phyloP scores from a whole-genome alignment of 2,888 invertebrate genomes.

The Drosophila quasianomalipes region DNA sequence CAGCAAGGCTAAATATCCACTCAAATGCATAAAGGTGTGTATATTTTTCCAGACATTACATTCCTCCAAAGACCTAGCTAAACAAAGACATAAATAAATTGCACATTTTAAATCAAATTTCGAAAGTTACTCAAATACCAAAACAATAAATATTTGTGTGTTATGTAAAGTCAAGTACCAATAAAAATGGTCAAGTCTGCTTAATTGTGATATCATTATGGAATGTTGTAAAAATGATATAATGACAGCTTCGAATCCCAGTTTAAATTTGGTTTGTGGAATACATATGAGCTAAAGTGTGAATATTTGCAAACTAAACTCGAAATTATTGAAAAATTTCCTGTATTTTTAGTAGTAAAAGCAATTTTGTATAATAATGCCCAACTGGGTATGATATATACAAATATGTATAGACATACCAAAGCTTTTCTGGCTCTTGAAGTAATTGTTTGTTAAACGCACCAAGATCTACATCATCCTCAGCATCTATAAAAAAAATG shows the following conservation, averaged over 20 bases:
- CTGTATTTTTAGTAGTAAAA: background rate
- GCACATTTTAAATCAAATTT: background rate
- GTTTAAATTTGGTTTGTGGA: background rate
- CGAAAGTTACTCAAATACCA: background rate
- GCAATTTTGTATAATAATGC: background rate
- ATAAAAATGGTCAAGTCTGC: too few relatives aligned
- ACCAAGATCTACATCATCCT: background rate
- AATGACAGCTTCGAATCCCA: background rate
- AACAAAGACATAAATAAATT: background rate
- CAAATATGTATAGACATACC: background rate
- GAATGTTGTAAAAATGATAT: background rate
- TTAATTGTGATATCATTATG: background rate
- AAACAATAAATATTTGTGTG: background rate
- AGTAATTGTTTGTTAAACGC: background rate
- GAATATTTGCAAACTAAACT: background rate
- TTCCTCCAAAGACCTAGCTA: background rate
- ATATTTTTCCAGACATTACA: background rate
- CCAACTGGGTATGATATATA: background rate
- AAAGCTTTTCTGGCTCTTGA: background rate
- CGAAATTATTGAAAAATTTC: background rate
- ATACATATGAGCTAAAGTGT: background rate
- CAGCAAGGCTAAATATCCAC: background rate
- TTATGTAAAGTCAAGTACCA: too few relatives aligned
- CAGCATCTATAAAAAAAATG: background rate
- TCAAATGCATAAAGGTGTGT: background rate